Percentiles rank a stretch among this genome's conserved stretches.
phyloP scores from a whole-genome alignment of 2,888 invertebrate species.

The Craniophora ligustri region DNA sequence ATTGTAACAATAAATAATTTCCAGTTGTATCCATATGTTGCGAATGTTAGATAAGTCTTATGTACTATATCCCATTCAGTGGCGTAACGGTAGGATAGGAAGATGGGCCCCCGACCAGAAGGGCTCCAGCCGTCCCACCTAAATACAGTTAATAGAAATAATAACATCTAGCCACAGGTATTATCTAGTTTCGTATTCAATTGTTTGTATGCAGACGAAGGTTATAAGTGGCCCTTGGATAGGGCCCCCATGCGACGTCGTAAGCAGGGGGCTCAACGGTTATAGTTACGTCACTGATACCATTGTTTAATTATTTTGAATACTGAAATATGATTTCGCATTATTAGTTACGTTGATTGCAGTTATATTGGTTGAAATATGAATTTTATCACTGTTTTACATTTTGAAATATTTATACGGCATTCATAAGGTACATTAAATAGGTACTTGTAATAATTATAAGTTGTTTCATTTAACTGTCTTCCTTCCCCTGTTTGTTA shows the following conservation, averaged over 20 bases:
- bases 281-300: no score
- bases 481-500: no score
- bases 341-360: constrained; percentile 79
- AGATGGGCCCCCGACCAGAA: no score
- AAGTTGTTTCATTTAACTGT: constrained; percentile 74
- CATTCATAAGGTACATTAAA: constrained; percentile 88
- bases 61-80: constrained; percentile 59
- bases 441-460: constrained; percentile 85
- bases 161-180: no score
- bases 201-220: no score
- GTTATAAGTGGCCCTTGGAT: no score
- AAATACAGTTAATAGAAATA: no score
- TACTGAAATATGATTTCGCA: constrained; percentile 80
- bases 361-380: constrained; percentile 85
- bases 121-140: no score
- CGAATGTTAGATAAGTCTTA: constrained; percentile 54
- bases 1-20: constrained; percentile 62
- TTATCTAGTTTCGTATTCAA: no score
- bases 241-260: no score
- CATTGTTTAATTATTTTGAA: constrained; percentile 69
- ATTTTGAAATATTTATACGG: constrained; percentile 89
- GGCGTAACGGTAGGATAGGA: no score
- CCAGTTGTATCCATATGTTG: constrained; percentile 62
- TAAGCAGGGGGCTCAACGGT: no score
- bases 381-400: constrained; percentile 89